Base-by-base conservation (phyloP, 2,888 invertebrate genomes). In the Orchesellides sinensis region DNA sequence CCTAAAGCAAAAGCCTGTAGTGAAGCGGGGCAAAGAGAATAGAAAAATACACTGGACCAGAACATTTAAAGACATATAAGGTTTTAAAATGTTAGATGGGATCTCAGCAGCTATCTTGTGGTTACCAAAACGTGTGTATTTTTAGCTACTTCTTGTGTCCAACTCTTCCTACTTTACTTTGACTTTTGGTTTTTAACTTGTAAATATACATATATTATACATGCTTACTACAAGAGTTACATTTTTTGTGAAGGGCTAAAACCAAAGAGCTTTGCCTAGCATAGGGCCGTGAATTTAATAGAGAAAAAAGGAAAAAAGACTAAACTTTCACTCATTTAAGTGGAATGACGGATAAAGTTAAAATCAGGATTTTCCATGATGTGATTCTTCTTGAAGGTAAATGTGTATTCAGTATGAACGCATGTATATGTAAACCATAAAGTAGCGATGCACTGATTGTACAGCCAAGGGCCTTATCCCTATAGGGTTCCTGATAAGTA, bases 281-380 rank as follows among this genome's bases (percentile, higher is more conserved):
- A 29, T 25, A 12, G 59, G 6, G 52, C 21, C 5, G 10, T 59
- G 40, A 40, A 40, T 63, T 63, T 35, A 63, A 63, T 21, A 45
- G 35, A 40, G 21, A 35, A 63, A 29, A 29, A 59, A 4, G 54
- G 23, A 59, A 12, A 40, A 5, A 35, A 63, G 54, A 63, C 35
- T 52, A 63, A 70, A 65, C 63, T 79, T 79, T 69, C 69, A 63
- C 70, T 69, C 70, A 79, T 79, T 79, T 52, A 69, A 78, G 23
- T 52, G 68, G 56, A 59, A 69, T 78, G 68, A 59, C 49, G 69
- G 69, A 78, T 78, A 78, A 78, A 78, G 68, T 78, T 78, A 78
- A 78, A 78, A 78, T 69, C 77, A 69, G 40, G 52, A 35, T 68
- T 78, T 78, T 59, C 49, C 56, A 61, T 40, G 66, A 35, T 21